Evolutionary conservation across 2,888 invertebrate genomes (phyloP).

Genomic region (Agrochola macilenta): DNA sequence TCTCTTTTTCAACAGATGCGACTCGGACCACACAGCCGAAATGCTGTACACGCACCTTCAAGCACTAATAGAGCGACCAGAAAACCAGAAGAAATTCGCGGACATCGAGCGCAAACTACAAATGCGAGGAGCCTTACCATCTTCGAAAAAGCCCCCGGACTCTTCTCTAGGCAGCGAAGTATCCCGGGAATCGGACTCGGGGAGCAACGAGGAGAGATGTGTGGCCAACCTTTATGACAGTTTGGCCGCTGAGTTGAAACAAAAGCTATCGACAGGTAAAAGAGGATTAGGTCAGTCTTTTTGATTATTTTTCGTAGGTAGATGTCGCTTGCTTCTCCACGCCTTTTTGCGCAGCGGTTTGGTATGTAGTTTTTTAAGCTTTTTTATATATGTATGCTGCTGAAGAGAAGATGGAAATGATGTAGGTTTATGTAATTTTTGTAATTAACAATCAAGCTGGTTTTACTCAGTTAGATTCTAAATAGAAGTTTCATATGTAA

Average conservation of each 20-base stretch:
- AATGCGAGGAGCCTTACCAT: constrained; percentile 90
- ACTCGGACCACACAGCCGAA: constrained; percentile 97
- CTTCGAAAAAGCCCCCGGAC: constrained; percentile 92
- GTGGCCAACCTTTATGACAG: constrained; percentile 96
- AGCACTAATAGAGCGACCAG: constrained; percentile 94
- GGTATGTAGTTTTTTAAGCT: constrained; percentile 64
- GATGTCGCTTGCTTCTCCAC: constrained; percentile 66
- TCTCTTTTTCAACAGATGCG: constrained; percentile 91
- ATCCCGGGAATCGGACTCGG: constrained; percentile 93
- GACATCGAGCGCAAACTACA: constrained; percentile 93
- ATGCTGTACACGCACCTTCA: constrained; percentile 96
- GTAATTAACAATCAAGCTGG: neutral
- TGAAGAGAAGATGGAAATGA: neutral
- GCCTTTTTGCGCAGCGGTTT: constrained; percentile 67
- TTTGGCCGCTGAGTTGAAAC: constrained; percentile 96
- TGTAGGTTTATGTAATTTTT: neutral
- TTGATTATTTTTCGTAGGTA: constrained; percentile 76
- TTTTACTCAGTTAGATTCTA: neutral
- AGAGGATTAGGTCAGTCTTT: constrained; percentile 86
- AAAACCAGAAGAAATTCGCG: constrained; percentile 96
- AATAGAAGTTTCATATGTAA: neutral
- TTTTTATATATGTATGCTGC: constrained; percentile 14
- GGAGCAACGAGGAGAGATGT: constrained; percentile 93
- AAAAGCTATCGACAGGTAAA: constrained; percentile 91
- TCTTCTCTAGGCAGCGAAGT: constrained; percentile 94